Evolutionary conservation across 2,888 invertebrate genomes (phyloP), one percentile per base, ranked within the genome.

Genomic region (Apoda limacodes): DNA sequence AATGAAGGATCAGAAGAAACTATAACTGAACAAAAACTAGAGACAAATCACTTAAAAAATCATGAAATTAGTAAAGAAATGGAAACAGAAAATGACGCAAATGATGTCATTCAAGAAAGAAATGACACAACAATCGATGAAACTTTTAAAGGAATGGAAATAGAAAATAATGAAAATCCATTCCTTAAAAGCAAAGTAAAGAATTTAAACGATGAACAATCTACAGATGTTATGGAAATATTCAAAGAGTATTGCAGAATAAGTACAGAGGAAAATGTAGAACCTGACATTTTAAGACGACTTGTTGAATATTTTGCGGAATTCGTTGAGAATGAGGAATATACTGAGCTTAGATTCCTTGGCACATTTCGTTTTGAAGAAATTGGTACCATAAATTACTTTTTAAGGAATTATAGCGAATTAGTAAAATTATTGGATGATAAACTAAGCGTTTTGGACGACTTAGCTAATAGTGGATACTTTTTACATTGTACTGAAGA

Each of bases 261-360:
- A 28, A 32, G 5, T 22, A 17, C 25, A n/a, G 1, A 35, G 30
- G 14, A 34, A 37, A 13, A 30, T 30, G 13, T 28, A 33, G 13
- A 14, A 11, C 15, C 26, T 12, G 25, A 29, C 19, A 7, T 35
- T 7, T 26, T 40, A n/a, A 13, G 21, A 17, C 55, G 48, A 20
- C 49, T 67, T 4, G 31, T 56, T 0, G 47, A 55, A 6, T 63
- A 38, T 38, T 69, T 67, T 26, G 35, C 33, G 0, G 62, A 64
- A 2, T 70, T 68, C 24, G 23, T 40, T 2, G 27, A 28, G 0
- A 37, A 44, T 2, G 39, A 38, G 0, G 37, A 29, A 0, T 61
- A 40, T 42, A 49, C 45, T 0, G 59, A 67, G 20, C 59, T 67
- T 6, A 55, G 64, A 17, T 68, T 65, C 36, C 41, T 70, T 1